Conservation (phyloP, 2,888 invertebrate species). For the Zhengitettix transpicula region DNA sequence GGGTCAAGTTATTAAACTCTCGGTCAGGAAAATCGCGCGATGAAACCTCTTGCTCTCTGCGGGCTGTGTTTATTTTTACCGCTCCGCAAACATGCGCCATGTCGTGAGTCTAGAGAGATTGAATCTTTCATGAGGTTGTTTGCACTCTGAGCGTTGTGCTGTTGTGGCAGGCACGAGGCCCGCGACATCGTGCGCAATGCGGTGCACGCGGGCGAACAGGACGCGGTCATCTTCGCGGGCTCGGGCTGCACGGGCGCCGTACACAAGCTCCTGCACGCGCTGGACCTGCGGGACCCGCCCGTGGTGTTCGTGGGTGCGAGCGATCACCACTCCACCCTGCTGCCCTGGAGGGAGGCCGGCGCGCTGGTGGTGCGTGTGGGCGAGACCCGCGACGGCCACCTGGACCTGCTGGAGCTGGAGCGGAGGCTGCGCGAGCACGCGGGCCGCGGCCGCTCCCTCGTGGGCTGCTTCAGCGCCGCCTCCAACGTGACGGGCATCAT, state of each 20-base stretch:
- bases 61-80: no score
- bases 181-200: slow-evolving; percentile 59
- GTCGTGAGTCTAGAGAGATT: no score
- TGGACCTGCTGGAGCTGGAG: slow-evolving; percentile 63
- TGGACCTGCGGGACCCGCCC: slow-evolving; percentile 44
- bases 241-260: slow-evolving; percentile 62
- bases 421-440: slow-evolving; percentile 46
- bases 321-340: slow-evolving; percentile 58
- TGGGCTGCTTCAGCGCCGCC: slow-evolving; percentile 74
- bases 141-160: no score
- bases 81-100: no score
- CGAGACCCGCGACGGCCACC: slow-evolving; percentile 61
- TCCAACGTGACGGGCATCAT: slow-evolving; percentile 82
- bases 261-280: slow-evolving; percentile 54
- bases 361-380: slow-evolving; percentile 63
- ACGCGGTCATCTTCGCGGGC: slow-evolving; percentile 58
- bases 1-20: no score
- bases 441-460: slow-evolving; percentile 40
- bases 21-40: no score
- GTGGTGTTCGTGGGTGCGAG: slow-evolving; percentile 65
- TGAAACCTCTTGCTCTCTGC: no score
- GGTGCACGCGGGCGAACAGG: slow-evolving; percentile 65
- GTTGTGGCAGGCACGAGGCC: slow-evolving; percentile 52
- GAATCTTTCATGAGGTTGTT: no score
- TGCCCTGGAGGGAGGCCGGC: slow-evolving; percentile 68